A percentile compares a stretch with the other conserved stretches of the same genome.
Evolutionary conservation across 2,797 vertebrate genomes (phyloP).

Genomic region (Triplophysa bombifrons): DNA sequence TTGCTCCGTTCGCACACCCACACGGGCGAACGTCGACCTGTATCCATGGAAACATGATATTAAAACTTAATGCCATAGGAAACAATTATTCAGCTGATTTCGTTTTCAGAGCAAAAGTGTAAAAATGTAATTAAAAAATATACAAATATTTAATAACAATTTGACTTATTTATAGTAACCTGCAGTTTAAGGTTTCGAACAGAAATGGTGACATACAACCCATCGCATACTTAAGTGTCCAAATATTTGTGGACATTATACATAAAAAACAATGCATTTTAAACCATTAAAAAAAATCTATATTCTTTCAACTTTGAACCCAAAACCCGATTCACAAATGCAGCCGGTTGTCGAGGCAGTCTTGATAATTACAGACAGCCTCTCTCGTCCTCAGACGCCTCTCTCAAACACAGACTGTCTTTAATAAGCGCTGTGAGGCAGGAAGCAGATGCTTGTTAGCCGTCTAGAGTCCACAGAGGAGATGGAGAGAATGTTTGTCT

Average conservation of each 20-base stretch:
- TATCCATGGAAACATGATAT: not conserved
- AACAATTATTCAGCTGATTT: not conserved
- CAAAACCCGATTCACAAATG: not conserved
- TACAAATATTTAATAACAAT: too few relatives aligned
- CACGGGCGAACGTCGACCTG: constrained; percentile 80
- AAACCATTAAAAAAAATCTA: not conserved
- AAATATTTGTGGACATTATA: not conserved
- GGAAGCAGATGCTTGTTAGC: constrained; percentile 45
- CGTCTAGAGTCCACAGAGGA: constrained; percentile 35
- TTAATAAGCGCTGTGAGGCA: constrained; percentile 43
- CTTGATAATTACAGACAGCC: constrained; percentile 32
- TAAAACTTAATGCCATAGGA: not conserved
- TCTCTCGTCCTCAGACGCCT: constrained; percentile 18
- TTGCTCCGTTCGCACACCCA: constrained; percentile 75
- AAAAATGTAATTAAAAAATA: not conserved
- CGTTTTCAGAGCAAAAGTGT: not conserved
- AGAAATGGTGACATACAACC: not conserved
- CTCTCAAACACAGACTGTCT: constrained; percentile 17
- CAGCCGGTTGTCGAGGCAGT: not conserved
- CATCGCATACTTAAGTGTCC: not conserved
- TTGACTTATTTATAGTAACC: not conserved
- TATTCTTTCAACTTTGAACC: not conserved
- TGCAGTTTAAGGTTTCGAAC: not conserved
- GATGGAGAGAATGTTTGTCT: constrained; percentile 26
- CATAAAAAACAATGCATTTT: not conserved